Evolutionary conservation across 2,113 vertebrate genomes (phyloP), one percentile per base, ranked within the genome.

Genomic region (Ptilorrhoa leucosticta): DNA sequence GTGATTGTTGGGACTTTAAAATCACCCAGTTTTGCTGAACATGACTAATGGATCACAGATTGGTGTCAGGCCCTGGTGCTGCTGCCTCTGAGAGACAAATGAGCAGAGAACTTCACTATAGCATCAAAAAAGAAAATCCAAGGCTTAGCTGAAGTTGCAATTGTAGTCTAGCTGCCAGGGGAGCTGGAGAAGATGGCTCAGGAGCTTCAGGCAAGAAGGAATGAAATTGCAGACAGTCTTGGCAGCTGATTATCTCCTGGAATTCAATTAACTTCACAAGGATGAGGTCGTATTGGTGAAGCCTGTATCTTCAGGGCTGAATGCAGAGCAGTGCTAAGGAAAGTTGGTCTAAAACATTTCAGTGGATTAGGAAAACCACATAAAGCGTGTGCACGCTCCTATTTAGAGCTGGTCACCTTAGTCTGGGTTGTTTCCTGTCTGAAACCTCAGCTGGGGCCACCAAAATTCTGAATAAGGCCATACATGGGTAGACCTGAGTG

Each of bases 131-230:
- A 71, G 60, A 89, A 90, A 81, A 93, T 53, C n/a, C n/a, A 58
- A 33, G 56, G 83, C 42, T 78, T 86, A 78, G 68, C 44, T 66
- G 60, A 33, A n/a, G 60, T n/a, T 40, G 14, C 27, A 80, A 1
- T 83, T 75, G 71, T 60, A 57, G 48, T 17, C 16, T 71, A 48
- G n/a, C 56, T 92, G 24, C 31, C 37, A 63, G 54, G 45, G 42
- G 61, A 88, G 26, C 80, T 78, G 79, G 56, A 73, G 79, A 90
- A 92, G 88, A 27, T 87, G 42, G 80, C 60, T 93, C n/a, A 35
- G 72, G 86, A 92, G 92, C 93, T 94, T 68, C 72, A 87, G 88
- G 88, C 92, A 71, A 90, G 68, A 70, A 89, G 35, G 72, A 94
- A 42, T 86, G 83, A 90, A 95, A 94, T 44, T 83, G 69, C 79